Evolutionary conservation across 2,888 invertebrate genomes (phyloP), one percentile per base, ranked within the genome.

Genomic region (Xylophagus ater): DNA sequence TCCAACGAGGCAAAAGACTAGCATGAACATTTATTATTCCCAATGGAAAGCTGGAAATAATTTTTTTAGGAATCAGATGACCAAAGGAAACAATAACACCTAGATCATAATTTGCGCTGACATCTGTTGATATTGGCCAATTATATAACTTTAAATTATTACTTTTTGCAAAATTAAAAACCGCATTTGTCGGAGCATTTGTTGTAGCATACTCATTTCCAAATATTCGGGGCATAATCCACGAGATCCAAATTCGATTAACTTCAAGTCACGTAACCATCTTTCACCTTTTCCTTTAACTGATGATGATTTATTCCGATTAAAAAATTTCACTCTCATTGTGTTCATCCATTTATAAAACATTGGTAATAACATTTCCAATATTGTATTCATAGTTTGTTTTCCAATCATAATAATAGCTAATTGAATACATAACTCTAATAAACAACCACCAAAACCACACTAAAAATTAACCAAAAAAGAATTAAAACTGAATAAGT

Each of bases 381-480:
- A 69, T 18, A 88, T 69, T 5, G 88, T 83, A 66, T 89, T 92
- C 67, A 93, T 78, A 37, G 88, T 80, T 68, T 94, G 94, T 64
- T 94, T 94, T 40, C 94, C 96, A 35, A 93, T 74, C 92, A 96
- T 94, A 47, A 94, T 93, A 56, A 94, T 92, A 30, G 83, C 85
- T 46, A 96, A 65, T 60, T 96, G 94, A 54, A 96, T 90, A 47
- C 90, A 88, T 7, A 96, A 68, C 66, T 96, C 94, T 47, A 89
- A 78, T 31, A 96, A 70, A 58, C 94, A 96, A 3, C 94, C 93
- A 7, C 90, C 92, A 1, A 89, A 82, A 4, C 86, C 84, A 61
- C 94, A 94, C 83, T 89, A 51, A 7, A 58, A 55, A 23, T 29
- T 25, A 31, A 14, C 14, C 30, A 29, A 9, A 28, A 29, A 39